Evolutionary conservation across 2,888 invertebrate genomes (phyloP), one percentile per base, ranked within the genome.

Genomic region (Meteorus cinctellus): DNA sequence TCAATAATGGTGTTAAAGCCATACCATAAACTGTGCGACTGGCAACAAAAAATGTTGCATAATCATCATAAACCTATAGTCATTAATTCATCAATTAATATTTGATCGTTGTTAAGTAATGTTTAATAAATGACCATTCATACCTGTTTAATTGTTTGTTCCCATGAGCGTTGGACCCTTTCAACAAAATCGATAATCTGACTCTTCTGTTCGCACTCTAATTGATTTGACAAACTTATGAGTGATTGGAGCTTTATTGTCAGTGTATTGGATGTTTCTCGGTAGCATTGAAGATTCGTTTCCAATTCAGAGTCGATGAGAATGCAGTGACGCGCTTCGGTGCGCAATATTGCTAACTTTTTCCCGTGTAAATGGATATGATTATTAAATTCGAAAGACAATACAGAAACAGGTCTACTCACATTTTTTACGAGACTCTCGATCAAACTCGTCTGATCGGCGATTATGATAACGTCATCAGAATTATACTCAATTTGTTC

Each of bases 401-500:
- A 36, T 41, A 31, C 48, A 16, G 3, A 62, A 4, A 16, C 31
- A 73, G 34, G 60, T 12, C n/a, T 19, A 41, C 81, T 84, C 74
- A 87, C 86, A 68, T 84, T 84, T 79, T 83, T 85, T 67, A 84
- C 81, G 41, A 87, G 81, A 14, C 79, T 83, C 74, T 80, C 82
- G 66, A 85, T 63, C 1, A 84, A 76, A 45, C 81, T 81, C n/a
- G 67, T 48, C 31, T 76, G 76, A 69, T 76, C 76, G 4, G 72
- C 62, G 29, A 76, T 55, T 16, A 76, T 65, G 29, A 76, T 76
- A n/a, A 72, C 72, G 4, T 76, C 76, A 34, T 66, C 72, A 4
- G 65, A 31, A 41, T 55, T 55, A 73, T 27, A 73, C 24, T 73
- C 72, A 5, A 66, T 16, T 45, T 67, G 51, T 60, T 72, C 75